phyloP scores from a whole-genome alignment of 1,140 invertebrate genomes.

The Panagrolaimus sp. region DNA sequence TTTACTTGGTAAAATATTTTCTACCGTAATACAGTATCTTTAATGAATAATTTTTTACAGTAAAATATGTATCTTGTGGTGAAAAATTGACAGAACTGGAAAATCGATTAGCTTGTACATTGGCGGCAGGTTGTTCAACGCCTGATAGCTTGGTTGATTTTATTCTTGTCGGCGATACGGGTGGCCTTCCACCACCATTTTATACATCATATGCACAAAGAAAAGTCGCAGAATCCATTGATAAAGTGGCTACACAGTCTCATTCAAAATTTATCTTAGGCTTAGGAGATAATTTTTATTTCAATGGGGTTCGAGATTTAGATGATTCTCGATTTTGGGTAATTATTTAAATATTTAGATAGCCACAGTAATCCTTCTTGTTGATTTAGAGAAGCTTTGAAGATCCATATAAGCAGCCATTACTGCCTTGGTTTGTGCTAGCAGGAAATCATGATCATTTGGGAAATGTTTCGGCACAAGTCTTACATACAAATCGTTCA shows the following conservation, averaged over 20 bases:
- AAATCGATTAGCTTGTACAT: neutral
- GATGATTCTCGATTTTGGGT: conserved; percentile 40
- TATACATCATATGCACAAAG: conserved; percentile 36
- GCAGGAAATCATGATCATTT: conserved; percentile 62
- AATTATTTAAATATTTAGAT: neutral
- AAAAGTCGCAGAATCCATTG: conserved; percentile 33
- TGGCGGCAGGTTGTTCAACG: neutral
- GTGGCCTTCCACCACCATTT: conserved; percentile 29
- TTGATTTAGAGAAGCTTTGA: conserved; percentile 38
- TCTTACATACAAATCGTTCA: conserved; percentile 57
- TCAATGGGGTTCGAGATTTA: conserved; percentile 38
- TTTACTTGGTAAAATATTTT: too few relatives aligned
- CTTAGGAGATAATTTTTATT: conserved; percentile 48
- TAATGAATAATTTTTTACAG: too few relatives aligned
- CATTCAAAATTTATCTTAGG: conserved; percentile 29
- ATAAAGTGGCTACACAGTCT: conserved; percentile 17
- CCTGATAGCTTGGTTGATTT: neutral
- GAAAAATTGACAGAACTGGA: neutral
- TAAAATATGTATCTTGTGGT: too few relatives aligned
- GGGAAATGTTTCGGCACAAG: conserved; percentile 58
- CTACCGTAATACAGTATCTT: too few relatives aligned
- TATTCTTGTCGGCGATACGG: conserved; percentile 11
- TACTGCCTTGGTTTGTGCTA: conserved; percentile 60
- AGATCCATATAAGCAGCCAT: conserved; percentile 26
- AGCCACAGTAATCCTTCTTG: conserved; percentile 5